A percentile compares a stretch with the other conserved stretches of the same genome.
These are phyloP conservation scores for Trissolcus brochymenae DNA, from an alignment of 2,888 invertebrate genomes.

Conservation along the genomic window DNA sequence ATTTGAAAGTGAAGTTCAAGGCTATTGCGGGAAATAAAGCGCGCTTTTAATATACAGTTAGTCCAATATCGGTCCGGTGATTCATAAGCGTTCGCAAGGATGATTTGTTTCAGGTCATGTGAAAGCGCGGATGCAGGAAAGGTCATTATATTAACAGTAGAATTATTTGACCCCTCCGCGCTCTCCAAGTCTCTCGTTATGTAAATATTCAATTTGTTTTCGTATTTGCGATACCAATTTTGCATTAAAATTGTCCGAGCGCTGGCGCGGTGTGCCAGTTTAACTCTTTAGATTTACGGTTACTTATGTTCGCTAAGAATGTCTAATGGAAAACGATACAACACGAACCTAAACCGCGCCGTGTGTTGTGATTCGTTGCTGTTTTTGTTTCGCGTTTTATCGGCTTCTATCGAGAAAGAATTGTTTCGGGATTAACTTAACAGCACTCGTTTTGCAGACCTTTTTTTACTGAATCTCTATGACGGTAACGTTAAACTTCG, in stretches of 20 bases:
- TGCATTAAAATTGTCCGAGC: slow-evolving; percentile 31
- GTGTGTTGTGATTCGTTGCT: slow-evolving; percentile 24
- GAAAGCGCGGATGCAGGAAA: background rate
- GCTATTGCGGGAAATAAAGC: slow-evolving; percentile 6
- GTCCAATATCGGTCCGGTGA: slow-evolving; percentile 1
- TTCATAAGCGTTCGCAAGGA: background rate
- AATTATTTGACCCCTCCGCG: slow-evolving; percentile 19
- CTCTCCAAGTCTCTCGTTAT: slow-evolving; percentile 18
- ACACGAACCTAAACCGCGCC: slow-evolving; percentile 31
- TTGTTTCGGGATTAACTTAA: slow-evolving; percentile 29
- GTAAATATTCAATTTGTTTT: slow-evolving; percentile 42
- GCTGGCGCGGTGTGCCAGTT: slow-evolving; percentile 12
- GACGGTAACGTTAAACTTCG: slow-evolving; percentile 1
- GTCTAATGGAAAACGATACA: slow-evolving; percentile 41
- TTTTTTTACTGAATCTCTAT: slow-evolving; percentile 13
- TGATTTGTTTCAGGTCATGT: no score
- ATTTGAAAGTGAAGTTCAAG: slow-evolving; percentile 26
- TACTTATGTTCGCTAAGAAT: slow-evolving; percentile 27
- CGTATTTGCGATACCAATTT: slow-evolving; percentile 24
- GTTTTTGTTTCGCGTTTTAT: slow-evolving; percentile 26
- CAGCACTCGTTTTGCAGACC: slow-evolving; percentile 2
- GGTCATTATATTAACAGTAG: slow-evolving; percentile 9
- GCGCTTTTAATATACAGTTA: slow-evolving; percentile 12
- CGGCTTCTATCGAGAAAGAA: slow-evolving; percentile 25
- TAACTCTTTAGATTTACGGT: slow-evolving; percentile 36